A percentile compares a stretch with the other conserved stretches of the same genome.
Conservation (phyloP, 2,797 vertebrate species). For the Gallirallus australis region DNA sequence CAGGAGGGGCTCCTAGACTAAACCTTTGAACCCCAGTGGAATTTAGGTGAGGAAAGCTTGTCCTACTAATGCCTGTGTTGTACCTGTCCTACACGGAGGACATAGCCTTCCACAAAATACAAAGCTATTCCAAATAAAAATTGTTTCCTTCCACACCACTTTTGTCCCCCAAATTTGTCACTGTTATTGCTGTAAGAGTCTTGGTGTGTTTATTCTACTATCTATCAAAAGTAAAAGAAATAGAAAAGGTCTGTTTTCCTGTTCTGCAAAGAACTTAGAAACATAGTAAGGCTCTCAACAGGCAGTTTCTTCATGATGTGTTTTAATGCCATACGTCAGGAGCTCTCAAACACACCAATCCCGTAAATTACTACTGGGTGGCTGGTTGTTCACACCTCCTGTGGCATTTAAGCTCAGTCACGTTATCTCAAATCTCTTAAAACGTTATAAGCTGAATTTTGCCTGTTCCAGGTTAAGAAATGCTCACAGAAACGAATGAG, state of each 20-base stretch:
- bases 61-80: neutral
- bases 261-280: neutral
- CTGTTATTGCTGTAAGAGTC: neutral
- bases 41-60: neutral
- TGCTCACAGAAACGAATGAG: neutral
- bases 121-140: neutral
- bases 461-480: neutral
- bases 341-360: neutral
- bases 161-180: neutral
- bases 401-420: neutral
- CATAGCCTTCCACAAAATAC: neutral
- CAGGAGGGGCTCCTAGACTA: neutral
- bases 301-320: neutral
- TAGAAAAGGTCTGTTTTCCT: neutral
- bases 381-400: neutral
- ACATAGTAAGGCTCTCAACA: neutral
- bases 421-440: neutral
- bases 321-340: neutral
- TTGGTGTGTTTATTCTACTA: neutral
- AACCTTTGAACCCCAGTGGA: neutral
- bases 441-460: neutral
- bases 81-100: neutral
- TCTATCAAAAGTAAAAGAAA: neutral
- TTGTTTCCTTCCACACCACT: neutral
- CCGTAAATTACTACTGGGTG: neutral